Percentiles rank a stretch among this genome's conserved stretches.
phyloP scores from a whole-genome alignment of 2,113 vertebrate species.

The Corythaixoides concolor region DNA sequence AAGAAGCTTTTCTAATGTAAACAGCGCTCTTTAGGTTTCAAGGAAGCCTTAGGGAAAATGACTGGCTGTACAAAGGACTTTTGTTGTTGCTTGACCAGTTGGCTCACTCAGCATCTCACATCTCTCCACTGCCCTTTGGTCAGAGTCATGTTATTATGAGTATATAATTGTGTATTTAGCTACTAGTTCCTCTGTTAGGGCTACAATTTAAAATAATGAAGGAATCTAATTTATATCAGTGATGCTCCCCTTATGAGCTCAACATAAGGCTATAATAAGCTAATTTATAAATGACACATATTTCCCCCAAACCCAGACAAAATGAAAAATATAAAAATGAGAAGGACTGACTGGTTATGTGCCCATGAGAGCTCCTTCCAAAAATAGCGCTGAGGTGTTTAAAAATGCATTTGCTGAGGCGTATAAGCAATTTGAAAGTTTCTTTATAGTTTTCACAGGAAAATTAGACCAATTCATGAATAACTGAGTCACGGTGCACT shows the following conservation, averaged over 20 bases:
- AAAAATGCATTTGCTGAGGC: neutral
- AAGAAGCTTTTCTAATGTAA: conserved; percentile 4
- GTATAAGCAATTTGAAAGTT: neutral
- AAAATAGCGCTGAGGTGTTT: neutral
- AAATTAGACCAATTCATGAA: neutral
- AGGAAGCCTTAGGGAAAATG: neutral
- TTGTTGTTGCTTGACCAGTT: conserved; percentile 30
- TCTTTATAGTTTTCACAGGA: neutral
- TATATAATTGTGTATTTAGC: conserved; percentile 38
- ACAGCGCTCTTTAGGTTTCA: neutral
- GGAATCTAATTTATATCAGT: conserved; percentile 16
- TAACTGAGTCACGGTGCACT: neutral
- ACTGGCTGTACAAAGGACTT: neutral
- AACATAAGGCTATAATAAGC: neutral
- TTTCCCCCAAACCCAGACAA: conserved; percentile 22
- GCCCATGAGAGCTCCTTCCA: neutral
- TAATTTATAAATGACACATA: conserved; percentile 36
- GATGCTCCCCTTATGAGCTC: neutral
- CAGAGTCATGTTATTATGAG: conserved; percentile 37
- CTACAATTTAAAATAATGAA: conserved; percentile 52
- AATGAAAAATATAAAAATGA: conserved; percentile 1
- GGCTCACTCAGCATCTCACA: neutral
- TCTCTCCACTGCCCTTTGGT: neutral
- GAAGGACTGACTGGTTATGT: neutral
- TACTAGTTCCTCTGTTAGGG: neutral